These are phyloP conservation scores for Arge pagana DNA, from an alignment of 2,888 invertebrate species.

Conservation along the genomic window DNA sequence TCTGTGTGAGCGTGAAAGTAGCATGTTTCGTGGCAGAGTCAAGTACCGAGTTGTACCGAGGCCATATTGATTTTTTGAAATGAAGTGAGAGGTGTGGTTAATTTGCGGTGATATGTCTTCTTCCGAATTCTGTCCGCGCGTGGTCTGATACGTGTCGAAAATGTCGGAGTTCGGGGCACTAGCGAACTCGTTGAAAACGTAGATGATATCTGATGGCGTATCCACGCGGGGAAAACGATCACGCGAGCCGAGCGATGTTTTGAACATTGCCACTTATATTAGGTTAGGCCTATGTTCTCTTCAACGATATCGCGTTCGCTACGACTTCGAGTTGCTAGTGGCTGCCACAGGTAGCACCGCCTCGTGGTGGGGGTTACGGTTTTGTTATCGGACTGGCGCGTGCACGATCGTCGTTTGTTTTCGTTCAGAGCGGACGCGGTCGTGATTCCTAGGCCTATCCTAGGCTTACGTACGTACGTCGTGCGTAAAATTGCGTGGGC, in stretches of 20 bases:
- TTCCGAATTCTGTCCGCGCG: constrained; percentile 5
- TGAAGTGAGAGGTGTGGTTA: constrained; percentile 29
- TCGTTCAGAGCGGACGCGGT: neutral
- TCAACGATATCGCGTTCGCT: neutral
- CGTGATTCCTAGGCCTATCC: neutral
- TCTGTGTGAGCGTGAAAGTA: too few species aligned
- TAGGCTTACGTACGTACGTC: neutral
- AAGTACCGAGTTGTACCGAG: constrained; percentile 7
- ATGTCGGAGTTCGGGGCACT: constrained; percentile 21
- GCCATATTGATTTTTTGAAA: constrained; percentile 25
- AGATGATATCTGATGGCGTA: constrained; percentile 1
- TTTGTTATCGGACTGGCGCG: constrained; percentile 7
- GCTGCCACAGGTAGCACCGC: constrained; percentile 10
- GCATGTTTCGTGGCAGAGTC: too few species aligned
- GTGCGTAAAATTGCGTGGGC: constrained; percentile 11
- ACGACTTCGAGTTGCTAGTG: neutral
- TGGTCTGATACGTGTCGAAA: constrained; percentile 14
- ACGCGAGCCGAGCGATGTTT: neutral
- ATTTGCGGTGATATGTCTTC: constrained; percentile 20
- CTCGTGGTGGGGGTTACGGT: constrained; percentile 3
- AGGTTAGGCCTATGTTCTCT: constrained; percentile 11
- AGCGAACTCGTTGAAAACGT: constrained; percentile 14
- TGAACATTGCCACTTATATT: neutral
- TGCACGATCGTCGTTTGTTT: constrained; percentile 2
- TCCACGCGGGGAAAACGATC: constrained; percentile 11